phyloP scores from a whole-genome alignment of 2,113 vertebrate genomes.

The Cyprinodon tularosa region DNA sequence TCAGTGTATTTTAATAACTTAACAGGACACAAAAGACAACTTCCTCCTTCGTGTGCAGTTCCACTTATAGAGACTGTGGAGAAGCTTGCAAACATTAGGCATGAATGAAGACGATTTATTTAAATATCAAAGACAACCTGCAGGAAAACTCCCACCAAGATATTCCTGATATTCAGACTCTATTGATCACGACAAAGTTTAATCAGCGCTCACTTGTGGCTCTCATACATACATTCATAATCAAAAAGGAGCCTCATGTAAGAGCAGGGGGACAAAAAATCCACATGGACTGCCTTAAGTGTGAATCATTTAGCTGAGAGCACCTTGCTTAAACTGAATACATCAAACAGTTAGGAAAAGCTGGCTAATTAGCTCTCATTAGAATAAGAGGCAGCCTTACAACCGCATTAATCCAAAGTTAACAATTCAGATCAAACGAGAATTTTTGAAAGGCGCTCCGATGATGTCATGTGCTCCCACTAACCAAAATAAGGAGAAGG shows the following conservation, averaged over 20 bases:
- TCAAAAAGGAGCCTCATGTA: constrained; percentile 38
- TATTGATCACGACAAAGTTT: constrained; percentile 12
- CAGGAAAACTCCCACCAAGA: not conserved
- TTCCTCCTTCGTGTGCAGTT: too few relatives aligned
- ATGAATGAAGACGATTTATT: constrained; percentile 10
- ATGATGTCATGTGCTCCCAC: constrained; percentile 57
- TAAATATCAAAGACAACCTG: not conserved
- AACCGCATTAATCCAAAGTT: constrained; percentile 75
- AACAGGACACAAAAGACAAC: not conserved
- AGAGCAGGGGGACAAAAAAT: constrained; percentile 51
- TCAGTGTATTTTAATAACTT: not conserved
- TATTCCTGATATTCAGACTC: constrained; percentile 8
- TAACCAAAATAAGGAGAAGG: constrained; percentile 63
- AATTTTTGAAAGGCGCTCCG: constrained; percentile 45
- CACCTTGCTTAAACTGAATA: constrained; percentile 48
- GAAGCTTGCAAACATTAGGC: not conserved
- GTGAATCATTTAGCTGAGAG: constrained; percentile 59
- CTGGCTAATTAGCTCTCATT: constrained; percentile 78
- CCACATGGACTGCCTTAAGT: constrained; percentile 34
- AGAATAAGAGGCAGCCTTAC: constrained; percentile 69
- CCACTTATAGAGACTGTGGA: not conserved
- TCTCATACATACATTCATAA: constrained; percentile 29
- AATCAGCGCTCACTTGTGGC: constrained; percentile 50
- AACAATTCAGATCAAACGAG: constrained; percentile 68
- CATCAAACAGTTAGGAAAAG: constrained; percentile 71